Percentiles rank a stretch among this genome's conserved stretches.
These are phyloP conservation scores for Elachura formosa DNA, from an alignment of 2,113 vertebrate genomes.

Conservation along the genomic window DNA sequence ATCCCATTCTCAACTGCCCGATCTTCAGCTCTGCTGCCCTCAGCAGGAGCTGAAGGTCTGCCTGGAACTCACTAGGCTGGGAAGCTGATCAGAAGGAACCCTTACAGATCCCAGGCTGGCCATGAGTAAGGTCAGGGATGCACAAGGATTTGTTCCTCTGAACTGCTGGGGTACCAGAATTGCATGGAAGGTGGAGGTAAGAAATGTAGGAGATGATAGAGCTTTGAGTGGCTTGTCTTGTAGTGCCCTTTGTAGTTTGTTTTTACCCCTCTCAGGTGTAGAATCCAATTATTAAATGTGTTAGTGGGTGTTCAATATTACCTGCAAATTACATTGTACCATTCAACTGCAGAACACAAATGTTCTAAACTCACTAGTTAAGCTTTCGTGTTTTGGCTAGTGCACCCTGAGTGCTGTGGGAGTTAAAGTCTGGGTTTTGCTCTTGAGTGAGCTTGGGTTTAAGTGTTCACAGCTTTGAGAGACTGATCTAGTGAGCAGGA, in stretches of 20 bases:
- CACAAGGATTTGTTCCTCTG: neutral
- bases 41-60: neutral
- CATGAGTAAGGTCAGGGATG: neutral
- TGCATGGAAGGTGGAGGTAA: neutral
- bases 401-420: neutral
- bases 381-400: neutral
- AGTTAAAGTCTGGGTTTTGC: neutral
- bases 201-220: neutral
- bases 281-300: neutral
- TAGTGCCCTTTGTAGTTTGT: neutral
- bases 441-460: neutral
- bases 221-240: neutral
- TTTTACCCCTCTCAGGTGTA: neutral
- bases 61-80: too few relatives aligned
- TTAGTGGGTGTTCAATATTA: neutral
- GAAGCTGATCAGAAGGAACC: neutral
- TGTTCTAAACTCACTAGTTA: neutral
- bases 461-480: neutral
- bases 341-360: neutral
- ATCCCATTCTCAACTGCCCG: fast-evolving
- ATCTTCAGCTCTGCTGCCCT: neutral
- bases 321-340: neutral
- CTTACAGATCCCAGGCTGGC: neutral
- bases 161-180: neutral
- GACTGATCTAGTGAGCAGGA: neutral